Evolutionary conservation across 2,888 invertebrate genomes (phyloP).

Genomic region (Vandiemenella viatica): DNA sequence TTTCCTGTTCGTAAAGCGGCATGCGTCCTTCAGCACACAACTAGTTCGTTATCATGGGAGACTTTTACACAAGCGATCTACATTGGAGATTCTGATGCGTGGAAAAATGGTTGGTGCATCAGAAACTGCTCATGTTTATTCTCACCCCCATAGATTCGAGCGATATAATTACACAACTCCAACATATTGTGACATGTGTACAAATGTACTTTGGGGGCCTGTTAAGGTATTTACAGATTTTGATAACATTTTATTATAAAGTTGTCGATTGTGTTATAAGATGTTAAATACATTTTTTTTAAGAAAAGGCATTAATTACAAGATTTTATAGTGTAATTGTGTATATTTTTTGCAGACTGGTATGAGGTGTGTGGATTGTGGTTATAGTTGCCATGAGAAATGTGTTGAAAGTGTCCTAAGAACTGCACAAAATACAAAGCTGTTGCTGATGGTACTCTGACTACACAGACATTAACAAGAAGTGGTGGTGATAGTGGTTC

Average conservation of each 20-base stretch:
- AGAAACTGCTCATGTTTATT: constrained; percentile 40
- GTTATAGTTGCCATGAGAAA: constrained; percentile 89
- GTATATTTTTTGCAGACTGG: constrained; percentile 34
- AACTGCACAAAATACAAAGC: constrained; percentile 69
- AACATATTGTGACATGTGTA: constrained; percentile 80
- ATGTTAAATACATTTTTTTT: too few species aligned
- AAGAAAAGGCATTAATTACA: constrained; percentile 18
- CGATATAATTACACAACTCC: constrained; percentile 73
- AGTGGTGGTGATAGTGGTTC: constrained; percentile 52
- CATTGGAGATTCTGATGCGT: constrained; percentile 74
- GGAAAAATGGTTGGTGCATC: constrained; percentile 49
- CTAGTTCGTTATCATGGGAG: constrained; percentile 73
- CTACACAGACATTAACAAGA: constrained; percentile 37
- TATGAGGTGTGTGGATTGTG: constrained; percentile 75
- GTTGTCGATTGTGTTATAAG: too few species aligned
- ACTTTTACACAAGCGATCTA: constrained; percentile 75
- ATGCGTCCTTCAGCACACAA: constrained; percentile 73
- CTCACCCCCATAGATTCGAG: constrained; percentile 69
- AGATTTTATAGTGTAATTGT: not conserved
- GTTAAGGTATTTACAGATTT: constrained; percentile 47
- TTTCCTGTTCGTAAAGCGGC: constrained; percentile 39
- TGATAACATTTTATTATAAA: not conserved
- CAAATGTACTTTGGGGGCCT: constrained; percentile 80
- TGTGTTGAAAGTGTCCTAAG: constrained; percentile 78
- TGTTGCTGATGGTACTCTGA: constrained; percentile 36